A percentile compares a stretch with the other conserved stretches of the same genome.
phyloP scores from a whole-genome alignment of 2,888 invertebrate genomes.

The Tenodera sinensis region DNA sequence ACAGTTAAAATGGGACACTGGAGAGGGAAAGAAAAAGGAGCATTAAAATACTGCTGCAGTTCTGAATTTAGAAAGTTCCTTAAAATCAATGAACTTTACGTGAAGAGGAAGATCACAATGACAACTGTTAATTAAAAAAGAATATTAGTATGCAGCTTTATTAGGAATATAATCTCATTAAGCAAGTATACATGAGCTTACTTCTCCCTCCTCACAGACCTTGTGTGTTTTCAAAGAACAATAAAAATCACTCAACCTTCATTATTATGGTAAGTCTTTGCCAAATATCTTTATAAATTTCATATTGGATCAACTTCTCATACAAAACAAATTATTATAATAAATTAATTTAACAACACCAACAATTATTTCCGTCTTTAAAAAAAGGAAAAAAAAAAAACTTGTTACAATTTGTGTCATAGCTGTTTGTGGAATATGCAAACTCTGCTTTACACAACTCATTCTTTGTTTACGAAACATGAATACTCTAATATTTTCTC shows the following conservation, averaged over 20 bases:
- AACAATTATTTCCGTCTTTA: neutral
- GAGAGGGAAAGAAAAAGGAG: too few relatives aligned
- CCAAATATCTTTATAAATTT: slow-evolving; percentile 1
- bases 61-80: neutral
- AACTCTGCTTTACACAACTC: neutral
- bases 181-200: neutral
- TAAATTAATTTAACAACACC: slow-evolving; percentile 21
- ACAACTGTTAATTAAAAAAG: neutral
- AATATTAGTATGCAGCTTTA: neutral
- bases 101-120: neutral
- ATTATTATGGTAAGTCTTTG: neutral
- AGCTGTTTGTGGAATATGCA: neutral
- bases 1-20: neutral
- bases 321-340: slow-evolving; percentile 15
- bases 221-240: neutral
- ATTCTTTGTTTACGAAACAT: neutral
- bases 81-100: neutral
- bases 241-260: neutral
- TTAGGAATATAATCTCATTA: neutral
- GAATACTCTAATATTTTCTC: neutral
- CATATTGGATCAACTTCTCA: neutral
- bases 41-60: neutral
- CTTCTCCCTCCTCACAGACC: neutral
- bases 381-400: too few relatives aligned
- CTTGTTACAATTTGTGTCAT: neutral